Evolutionary conservation across 2,888 invertebrate genomes (phyloP).

Genomic region (Zootermopsis nevadensis): DNA sequence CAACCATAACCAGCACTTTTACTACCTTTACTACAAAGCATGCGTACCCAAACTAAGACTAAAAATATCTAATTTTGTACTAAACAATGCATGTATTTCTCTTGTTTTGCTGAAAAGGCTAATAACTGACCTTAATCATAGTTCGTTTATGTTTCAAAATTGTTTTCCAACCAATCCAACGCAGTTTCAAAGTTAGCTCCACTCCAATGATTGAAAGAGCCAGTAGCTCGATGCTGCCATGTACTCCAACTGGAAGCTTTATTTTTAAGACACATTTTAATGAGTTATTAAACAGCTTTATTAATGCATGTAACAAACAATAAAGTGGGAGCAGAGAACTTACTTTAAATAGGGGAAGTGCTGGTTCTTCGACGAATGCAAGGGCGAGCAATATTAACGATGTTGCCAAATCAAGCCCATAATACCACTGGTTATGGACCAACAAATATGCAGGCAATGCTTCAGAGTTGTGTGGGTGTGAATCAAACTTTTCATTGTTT

Average conservation of each 20-base stretch:
- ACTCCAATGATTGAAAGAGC: slow-evolving; percentile 81
- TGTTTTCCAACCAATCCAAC: slow-evolving; percentile 88
- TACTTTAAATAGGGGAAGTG: slow-evolving; percentile 78
- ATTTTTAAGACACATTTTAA: slow-evolving; percentile 54
- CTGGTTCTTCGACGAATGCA: slow-evolving; percentile 85
- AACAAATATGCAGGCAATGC: slow-evolving; percentile 87
- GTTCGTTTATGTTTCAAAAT: slow-evolving; percentile 87
- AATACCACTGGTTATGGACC: slow-evolving; percentile 90
- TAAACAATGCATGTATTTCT: background rate
- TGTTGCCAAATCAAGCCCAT: slow-evolving; percentile 81
- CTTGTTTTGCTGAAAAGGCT: background rate
- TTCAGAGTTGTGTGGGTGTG: slow-evolving; percentile 84
- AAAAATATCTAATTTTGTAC: background rate
- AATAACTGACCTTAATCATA: slow-evolving; percentile 78
- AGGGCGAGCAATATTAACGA: slow-evolving; percentile 79
- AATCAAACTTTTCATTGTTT: slow-evolving; percentile 92
- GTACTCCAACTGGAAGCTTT: slow-evolving; percentile 80
- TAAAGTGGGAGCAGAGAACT: slow-evolving; percentile 50
- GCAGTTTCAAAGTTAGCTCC: slow-evolving; percentile 81
- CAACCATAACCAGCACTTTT: too few species aligned
- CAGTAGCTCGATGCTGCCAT: slow-evolving; percentile 83
- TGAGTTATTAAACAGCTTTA: background rate
- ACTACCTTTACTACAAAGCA: too few species aligned
- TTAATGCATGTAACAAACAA: too few species aligned
- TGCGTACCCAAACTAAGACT: background rate